Evolutionary conservation across 2,113 vertebrate species (phyloP).

Genomic region (Solenodon paradoxus): DNA sequence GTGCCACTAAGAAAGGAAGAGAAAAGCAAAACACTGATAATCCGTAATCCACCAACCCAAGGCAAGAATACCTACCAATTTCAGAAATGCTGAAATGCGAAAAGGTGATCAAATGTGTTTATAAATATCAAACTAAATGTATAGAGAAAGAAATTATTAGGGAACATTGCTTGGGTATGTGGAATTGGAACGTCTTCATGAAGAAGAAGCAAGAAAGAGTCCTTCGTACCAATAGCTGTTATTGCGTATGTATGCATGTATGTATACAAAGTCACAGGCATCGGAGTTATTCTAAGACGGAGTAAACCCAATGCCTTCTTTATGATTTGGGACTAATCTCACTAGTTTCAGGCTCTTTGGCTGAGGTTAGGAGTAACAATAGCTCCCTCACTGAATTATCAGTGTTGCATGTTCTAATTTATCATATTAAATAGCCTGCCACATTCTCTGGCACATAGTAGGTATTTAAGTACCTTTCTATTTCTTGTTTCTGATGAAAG

Average conservation of each 20-base stretch:
- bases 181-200: neutral
- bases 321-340: neutral
- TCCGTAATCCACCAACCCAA: neutral
- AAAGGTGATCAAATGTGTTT: neutral
- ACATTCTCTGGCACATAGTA: neutral
- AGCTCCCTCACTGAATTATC: neutral
- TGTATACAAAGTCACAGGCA: neutral
- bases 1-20: neutral
- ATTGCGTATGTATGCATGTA: neutral
- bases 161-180: no score
- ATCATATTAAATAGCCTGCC: neutral
- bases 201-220: neutral
- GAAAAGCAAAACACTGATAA: neutral
- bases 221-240: neutral
- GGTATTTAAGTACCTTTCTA: neutral
- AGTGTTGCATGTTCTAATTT: neutral
- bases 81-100: neutral
- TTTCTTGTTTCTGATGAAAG: neutral
- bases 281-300: neutral
- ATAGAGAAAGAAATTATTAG: neutral
- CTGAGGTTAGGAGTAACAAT: neutral
- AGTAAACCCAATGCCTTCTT: neutral
- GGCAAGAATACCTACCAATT: neutral
- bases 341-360: neutral
- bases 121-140: neutral